These are phyloP conservation scores for Keiferia lycopersicella DNA, from an alignment of 2,888 invertebrate species.

Conservation along the genomic window DNA sequence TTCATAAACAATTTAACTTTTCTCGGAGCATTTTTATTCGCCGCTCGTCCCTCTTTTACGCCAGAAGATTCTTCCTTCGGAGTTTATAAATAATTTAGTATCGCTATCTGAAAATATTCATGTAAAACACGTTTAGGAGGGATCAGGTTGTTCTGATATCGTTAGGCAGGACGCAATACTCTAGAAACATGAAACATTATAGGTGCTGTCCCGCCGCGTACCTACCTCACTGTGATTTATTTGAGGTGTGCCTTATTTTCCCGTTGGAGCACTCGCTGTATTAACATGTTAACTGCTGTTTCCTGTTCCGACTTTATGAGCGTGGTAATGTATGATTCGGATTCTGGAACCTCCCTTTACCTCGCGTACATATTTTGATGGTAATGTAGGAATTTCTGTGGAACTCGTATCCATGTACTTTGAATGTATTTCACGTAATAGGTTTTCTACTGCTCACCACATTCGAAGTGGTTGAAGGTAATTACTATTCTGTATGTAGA, in stretches of 20 bases:
- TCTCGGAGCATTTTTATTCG: conserved; percentile 7
- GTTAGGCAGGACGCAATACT: not conserved
- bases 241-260: conserved; percentile 10
- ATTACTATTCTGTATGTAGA: too few relatives aligned
- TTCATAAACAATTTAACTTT: conserved; percentile 11
- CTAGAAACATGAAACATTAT: conserved; percentile 3
- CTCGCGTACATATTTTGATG: not conserved
- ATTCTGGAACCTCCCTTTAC: not conserved
- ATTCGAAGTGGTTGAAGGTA: too few relatives aligned
- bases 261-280: conserved; percentile 1
- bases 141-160: conserved; percentile 1
- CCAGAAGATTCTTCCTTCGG: not conserved
- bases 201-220: conserved; percentile 7
- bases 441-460: not conserved
- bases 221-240: conserved; percentile 6
- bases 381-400: not conserved
- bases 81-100: conserved; percentile 14
- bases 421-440: not conserved
- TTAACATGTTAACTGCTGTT: conserved; percentile 6
- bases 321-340: conserved; percentile 1
- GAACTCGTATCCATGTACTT: not conserved
- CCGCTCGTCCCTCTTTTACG: not conserved
- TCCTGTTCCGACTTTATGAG: not conserved
- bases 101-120: conserved; percentile 14
- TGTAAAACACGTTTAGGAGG: conserved; percentile 4